phyloP scores from a whole-genome alignment of 2,888 invertebrate genomes.

The Nomada lathburiana region DNA sequence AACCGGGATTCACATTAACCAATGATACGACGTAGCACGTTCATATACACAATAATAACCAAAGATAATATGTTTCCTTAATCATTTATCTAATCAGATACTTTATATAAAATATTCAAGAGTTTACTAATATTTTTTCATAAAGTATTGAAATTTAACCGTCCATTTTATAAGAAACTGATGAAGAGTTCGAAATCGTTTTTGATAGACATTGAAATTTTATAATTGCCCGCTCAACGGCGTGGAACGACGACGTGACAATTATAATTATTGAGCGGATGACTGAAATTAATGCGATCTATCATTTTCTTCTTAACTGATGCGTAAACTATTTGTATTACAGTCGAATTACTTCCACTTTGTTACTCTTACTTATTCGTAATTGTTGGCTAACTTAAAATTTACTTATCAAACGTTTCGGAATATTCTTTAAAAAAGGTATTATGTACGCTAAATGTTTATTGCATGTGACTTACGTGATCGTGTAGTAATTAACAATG shows the following conservation, averaged over 20 bases:
- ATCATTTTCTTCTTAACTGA: slow-evolving; percentile 50
- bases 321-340: slow-evolving; percentile 33
- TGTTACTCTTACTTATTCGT: slow-evolving; percentile 42
- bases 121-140: slow-evolving; percentile 41
- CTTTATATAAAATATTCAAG: slow-evolving; percentile 39
- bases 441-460: slow-evolving; percentile 32
- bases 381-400: slow-evolving; percentile 25
- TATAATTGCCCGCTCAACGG: slow-evolving; percentile 28
- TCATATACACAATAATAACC: slow-evolving; percentile 55
- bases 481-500: slow-evolving; percentile 14
- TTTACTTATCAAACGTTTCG: slow-evolving; percentile 19
- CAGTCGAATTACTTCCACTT: slow-evolving; percentile 45
- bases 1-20: slow-evolving; percentile 64
- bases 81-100: slow-evolving; percentile 30
- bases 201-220: slow-evolving; percentile 39
- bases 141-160: slow-evolving; percentile 62
- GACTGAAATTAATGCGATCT: slow-evolving; percentile 65
- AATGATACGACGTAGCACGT: slow-evolving; percentile 20
- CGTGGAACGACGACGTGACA: slow-evolving; percentile 11
- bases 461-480: slow-evolving; percentile 28
- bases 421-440: slow-evolving; percentile 17
- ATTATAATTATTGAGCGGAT: slow-evolving; percentile 45
- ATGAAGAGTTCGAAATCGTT: slow-evolving; percentile 28
- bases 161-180: slow-evolving; percentile 50
- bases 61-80: slow-evolving; percentile 62